These are phyloP conservation scores for Lucilia sericata DNA, from an alignment of 1,140 invertebrate genomes.

Conservation along the genomic window DNA sequence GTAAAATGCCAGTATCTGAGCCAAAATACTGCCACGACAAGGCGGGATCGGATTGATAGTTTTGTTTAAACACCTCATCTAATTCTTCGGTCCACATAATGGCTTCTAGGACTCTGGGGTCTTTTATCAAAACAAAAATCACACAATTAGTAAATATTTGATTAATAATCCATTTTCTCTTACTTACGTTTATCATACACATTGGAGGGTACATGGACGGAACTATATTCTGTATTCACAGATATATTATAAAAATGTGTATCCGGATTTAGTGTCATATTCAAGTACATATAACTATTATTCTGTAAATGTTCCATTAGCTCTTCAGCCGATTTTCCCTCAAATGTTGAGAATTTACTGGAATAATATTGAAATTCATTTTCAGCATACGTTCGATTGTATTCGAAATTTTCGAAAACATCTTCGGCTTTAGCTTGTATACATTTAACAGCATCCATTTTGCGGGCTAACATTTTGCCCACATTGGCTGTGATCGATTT, in stretches of 20 bases:
- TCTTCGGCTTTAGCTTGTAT: slow-evolving; percentile 78
- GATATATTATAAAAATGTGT: slow-evolving; percentile 87
- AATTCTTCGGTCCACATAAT: slow-evolving; percentile 89
- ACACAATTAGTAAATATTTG: background rate
- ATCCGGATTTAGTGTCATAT: slow-evolving; percentile 76
- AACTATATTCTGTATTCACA: slow-evolving; percentile 85
- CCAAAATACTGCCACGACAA: slow-evolving; percentile 97
- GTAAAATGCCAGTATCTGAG: slow-evolving; percentile 89
- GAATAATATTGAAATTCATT: slow-evolving; percentile 75
- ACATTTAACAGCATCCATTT: slow-evolving; percentile 85
- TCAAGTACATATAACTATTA: slow-evolving; percentile 61
- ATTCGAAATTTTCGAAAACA: slow-evolving; percentile 73
- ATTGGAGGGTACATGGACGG: slow-evolving; percentile 94
- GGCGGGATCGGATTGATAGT: slow-evolving; percentile 87
- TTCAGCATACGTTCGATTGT: slow-evolving; percentile 64
- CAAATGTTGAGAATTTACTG: slow-evolving; percentile 75
- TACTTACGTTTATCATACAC: slow-evolving; percentile 85
- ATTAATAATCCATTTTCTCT: too few species aligned
- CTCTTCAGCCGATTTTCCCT: slow-evolving; percentile 54
- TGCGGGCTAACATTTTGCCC: slow-evolving; percentile 81
- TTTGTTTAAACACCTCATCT: slow-evolving; percentile 86
- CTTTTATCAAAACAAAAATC: slow-evolving; percentile 53
- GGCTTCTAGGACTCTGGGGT: slow-evolving; percentile 75
- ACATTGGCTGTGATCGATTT: slow-evolving; percentile 80
- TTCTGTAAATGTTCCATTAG: slow-evolving; percentile 47